A percentile compares a stretch with the other conserved stretches of the same genome.
These are phyloP conservation scores for Columba livia DNA, from an alignment of 2,113 vertebrate species.

Conservation along the genomic window DNA sequence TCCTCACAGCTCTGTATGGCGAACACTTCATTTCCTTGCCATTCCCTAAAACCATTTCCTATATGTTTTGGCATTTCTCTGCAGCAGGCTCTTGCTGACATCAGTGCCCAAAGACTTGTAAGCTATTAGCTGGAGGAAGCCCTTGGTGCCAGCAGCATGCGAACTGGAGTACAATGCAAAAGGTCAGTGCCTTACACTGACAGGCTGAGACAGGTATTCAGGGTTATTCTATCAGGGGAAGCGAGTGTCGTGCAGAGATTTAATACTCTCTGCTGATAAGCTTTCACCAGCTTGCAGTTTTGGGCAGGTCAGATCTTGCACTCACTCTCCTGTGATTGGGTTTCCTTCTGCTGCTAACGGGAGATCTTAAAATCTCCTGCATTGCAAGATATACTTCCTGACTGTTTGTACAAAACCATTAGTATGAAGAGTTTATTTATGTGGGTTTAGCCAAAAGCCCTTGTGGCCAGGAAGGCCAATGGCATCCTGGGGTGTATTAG, in stretches of 20 bases:
- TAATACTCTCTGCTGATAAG: conserved; percentile 6
- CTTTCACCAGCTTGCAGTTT: background rate
- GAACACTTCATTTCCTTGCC: background rate
- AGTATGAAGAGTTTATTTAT: conserved; percentile 12
- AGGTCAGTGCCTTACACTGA: conserved; percentile 45
- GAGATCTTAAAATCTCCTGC: conserved; percentile 19
- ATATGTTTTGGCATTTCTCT: background rate
- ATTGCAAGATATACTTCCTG: background rate
- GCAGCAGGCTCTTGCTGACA: background rate
- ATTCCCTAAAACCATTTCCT: background rate
- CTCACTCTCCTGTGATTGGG: background rate
- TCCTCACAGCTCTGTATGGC: background rate
- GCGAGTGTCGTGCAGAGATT: background rate
- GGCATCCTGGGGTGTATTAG: too few species aligned
- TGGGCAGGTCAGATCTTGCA: conserved; percentile 19
- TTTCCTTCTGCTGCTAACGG: conserved; percentile 12
- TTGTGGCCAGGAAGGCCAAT: too few species aligned
- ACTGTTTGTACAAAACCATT: conserved; percentile 24
- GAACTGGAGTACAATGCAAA: background rate
- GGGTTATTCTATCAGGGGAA: conserved; percentile 19
- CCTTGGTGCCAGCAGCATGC: background rate
- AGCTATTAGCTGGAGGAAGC: conserved; percentile 42
- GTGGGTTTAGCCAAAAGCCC: background rate
- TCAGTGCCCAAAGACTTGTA: conserved; percentile 21
- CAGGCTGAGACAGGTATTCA: conserved; percentile 19